Conservation (phyloP, 1,140 invertebrate species). For the Dendroctonus ponderosae region DNA sequence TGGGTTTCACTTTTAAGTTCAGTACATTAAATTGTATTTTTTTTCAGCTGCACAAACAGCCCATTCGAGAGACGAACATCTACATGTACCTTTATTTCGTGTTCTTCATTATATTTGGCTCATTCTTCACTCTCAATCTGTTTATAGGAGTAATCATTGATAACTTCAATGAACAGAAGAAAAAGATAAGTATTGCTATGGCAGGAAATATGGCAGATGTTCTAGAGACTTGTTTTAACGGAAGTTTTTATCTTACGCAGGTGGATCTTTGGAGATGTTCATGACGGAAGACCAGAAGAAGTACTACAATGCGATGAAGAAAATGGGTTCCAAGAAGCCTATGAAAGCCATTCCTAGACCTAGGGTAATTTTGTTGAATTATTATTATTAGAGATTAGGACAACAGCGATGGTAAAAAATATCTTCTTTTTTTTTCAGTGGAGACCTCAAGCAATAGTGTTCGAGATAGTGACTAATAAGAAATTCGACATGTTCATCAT, state of each 20-base stretch:
- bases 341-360: slow-evolving; percentile 96
- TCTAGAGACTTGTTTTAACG: slow-evolving; percentile 6
- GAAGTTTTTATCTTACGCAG: slow-evolving; percentile 54
- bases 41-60: slow-evolving; percentile 82
- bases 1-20: neutral
- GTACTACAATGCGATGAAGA: slow-evolving; percentile 99
- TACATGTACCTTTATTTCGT: slow-evolving; percentile 99
- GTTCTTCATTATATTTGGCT: slow-evolving; percentile 96
- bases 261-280: slow-evolving; percentile 98
- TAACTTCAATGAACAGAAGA: slow-evolving; percentile 99
- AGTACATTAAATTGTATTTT: neutral
- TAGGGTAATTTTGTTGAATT: slow-evolving; percentile 56
- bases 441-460: slow-evolving; percentile 92
- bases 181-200: slow-evolving; percentile 68
- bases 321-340: slow-evolving; percentile 97
- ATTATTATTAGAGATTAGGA: neutral
- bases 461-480: slow-evolving; percentile 96
- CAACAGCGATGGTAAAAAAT: neutral
- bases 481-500: slow-evolving; percentile 99
- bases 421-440: slow-evolving; percentile 67
- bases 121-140: slow-evolving; percentile 96
- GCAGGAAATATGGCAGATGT: neutral
- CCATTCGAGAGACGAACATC: slow-evolving; percentile 89
- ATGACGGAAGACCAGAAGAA: slow-evolving; percentile 99
- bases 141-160: slow-evolving; percentile 99